Evolutionary conservation across 2,888 invertebrate genomes (phyloP), one percentile per base, ranked within the genome.

Genomic region (Coecobrya sp.): DNA sequence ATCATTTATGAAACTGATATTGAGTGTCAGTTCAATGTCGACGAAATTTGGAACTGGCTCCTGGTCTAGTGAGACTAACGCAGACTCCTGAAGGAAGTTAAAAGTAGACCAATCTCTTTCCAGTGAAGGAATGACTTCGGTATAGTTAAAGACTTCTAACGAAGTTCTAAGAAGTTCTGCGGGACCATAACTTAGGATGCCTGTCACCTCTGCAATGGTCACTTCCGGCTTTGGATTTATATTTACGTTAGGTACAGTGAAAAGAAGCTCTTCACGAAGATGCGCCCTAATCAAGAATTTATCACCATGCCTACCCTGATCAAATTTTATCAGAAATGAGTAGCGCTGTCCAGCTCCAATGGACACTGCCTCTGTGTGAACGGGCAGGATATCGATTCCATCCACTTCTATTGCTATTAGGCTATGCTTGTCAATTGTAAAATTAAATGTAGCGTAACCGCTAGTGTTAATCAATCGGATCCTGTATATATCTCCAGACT

Each of bases 401-500:
- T 94, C 94, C 0, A 86, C 92, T 73, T 94, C 94, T 52, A 94
- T 94, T 0, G 81, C 22, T 11, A 16, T 19, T 4, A 94, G 59
- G 8, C 8, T 22, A 70, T 94, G 94, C 0, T 91, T 91, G 16
- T 93, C 93, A 42, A 94, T 93, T 11, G 93, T 90, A 55, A 94
- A 93, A 30, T 92, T 89, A 82, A 92, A 94, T 0, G 92, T 36
- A 25, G 86, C 70, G 25, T 84, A 55, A 8, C 88, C 89, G 36
- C 89, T 87, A 2, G 93, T 85, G 42, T 93, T 93, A 22, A 94
- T 93, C 16, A 94, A 49, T 4, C 94, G 86, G n/a, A 94, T 55
- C 11, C 93, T 86, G 59, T 93, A 92, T 2, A 30, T 85, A 22
- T 87, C 84, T 10, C 76, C 84, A 0, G 25, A 92, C 8, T 36